Base-by-base conservation (phyloP, 1,140 invertebrate genomes). In the Centruroides sculpturatus region DNA sequence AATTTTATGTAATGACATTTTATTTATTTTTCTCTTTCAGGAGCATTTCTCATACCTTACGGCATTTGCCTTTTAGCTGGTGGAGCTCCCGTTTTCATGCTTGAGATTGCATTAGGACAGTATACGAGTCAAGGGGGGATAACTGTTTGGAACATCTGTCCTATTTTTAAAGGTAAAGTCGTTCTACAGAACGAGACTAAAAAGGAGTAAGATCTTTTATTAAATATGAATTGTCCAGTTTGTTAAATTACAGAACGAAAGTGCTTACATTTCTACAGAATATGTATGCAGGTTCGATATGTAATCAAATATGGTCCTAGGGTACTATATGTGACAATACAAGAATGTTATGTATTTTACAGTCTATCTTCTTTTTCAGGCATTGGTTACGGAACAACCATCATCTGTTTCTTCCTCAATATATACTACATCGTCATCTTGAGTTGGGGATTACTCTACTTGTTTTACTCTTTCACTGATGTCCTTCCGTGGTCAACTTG, bases 61-160 rank as follows among this genome's bases (percentile, higher is more conserved):
- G 73, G 81, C n/a, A 72, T 82, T 5, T 77, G 83, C 3, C 73
- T 83, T 46, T 55, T 83, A 3, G 64, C 81, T 8, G 77, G 85
- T 34, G 87, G 85, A 3, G 75, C 87, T 49, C 87, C 87, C 0
- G 75, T 86, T 12, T 81, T 85, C 48, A 81, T 89, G 59, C 76
- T 89, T 59, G 87, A 91, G 73, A 79, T 89, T 5, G 79, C 83
- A 0, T 73, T 88, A 7, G 87, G 87, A 4, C 87, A 90, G 71
- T 82, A 87, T 66, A 83, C 84, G 49, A 83, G 85, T 67, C 80
- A 82, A 70, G 86, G 86, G 54, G 81, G 84, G 13, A 82, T 85
- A 49, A 85, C 84, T 12, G 79, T 85, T 53, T 90, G 86, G 85
- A 78, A 82, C 64, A 85, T 87, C 60, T 85, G 86, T 47, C 87